Percentiles rank a stretch among this genome's conserved stretches.
Conservation (phyloP, 2,113 vertebrate species). For the Suricata suricatta region DNA sequence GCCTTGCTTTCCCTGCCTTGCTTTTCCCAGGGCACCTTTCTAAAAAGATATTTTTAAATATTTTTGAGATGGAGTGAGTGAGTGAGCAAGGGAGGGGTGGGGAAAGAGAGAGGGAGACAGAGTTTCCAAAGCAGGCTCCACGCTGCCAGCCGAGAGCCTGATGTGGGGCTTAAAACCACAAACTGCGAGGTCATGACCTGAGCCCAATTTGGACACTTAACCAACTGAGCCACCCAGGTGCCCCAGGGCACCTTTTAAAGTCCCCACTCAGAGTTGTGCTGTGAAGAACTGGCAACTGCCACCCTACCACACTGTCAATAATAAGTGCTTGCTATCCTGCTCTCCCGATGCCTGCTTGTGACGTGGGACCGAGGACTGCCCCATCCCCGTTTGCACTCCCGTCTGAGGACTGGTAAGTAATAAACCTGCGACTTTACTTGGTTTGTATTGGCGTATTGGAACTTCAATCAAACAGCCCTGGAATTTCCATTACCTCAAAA, state of each 20-base stretch:
- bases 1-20: neutral
- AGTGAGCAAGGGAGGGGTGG: no score
- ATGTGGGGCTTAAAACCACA: no score
- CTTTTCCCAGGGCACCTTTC: neutral
- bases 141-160: no score
- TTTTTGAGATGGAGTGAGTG: no score
- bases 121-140: no score
- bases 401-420: neutral
- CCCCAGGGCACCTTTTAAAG: neutral
- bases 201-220: no score
- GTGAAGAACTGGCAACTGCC: neutral
- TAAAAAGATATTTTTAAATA: no score
- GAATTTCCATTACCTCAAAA: neutral
- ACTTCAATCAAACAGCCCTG: neutral
- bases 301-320: neutral
- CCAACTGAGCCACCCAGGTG: no score
- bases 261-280: neutral
- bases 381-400: neutral
- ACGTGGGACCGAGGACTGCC: neutral
- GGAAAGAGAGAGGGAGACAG: no score
- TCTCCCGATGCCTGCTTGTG: neutral
- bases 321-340: neutral
- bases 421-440: neutral
- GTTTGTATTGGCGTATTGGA: neutral
- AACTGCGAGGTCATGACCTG: no score